These are phyloP conservation scores for Sebastes diaconus DNA, from an alignment of 2,797 vertebrate species.

Conservation along the genomic window DNA sequence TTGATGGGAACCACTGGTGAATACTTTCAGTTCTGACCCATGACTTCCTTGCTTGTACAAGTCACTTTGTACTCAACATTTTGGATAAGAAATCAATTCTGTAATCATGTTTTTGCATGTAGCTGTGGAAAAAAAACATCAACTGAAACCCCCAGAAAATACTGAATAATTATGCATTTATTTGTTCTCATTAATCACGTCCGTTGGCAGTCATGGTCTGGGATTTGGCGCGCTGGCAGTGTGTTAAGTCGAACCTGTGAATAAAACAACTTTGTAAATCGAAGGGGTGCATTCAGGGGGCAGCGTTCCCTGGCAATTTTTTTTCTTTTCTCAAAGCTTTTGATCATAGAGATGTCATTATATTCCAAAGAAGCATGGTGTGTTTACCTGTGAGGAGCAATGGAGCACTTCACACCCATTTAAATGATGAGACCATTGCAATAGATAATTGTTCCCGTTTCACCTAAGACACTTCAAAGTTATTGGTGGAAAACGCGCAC, in stretches of 20 bases:
- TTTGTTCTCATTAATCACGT: constrained; percentile 13
- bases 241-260: constrained; percentile 35
- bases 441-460: constrained; percentile 58
- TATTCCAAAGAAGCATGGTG: constrained; percentile 30
- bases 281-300: constrained; percentile 33
- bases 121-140: background rate
- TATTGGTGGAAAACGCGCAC: constrained; percentile 25
- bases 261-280: constrained; percentile 53
- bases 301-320: background rate
- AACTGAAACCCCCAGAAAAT: background rate
- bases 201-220: constrained; percentile 22
- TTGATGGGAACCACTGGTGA: too few species aligned
- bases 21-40: background rate
- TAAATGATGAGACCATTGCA: constrained; percentile 56
- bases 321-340: constrained; percentile 16
- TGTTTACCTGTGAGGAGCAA: constrained; percentile 52
- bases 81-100: background rate
- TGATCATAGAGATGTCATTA: constrained; percentile 56
- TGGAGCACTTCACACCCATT: constrained; percentile 58
- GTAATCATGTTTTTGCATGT: background rate
- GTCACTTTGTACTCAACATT: background rate
- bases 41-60: background rate
- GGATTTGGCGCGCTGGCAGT: background rate
- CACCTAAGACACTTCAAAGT: constrained; percentile 52
- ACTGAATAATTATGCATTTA: background rate